Percentiles rank a stretch among this genome's conserved stretches.
Evolutionary conservation across 2,797 vertebrate genomes (phyloP).

Genomic region (Apogon talboti): DNA sequence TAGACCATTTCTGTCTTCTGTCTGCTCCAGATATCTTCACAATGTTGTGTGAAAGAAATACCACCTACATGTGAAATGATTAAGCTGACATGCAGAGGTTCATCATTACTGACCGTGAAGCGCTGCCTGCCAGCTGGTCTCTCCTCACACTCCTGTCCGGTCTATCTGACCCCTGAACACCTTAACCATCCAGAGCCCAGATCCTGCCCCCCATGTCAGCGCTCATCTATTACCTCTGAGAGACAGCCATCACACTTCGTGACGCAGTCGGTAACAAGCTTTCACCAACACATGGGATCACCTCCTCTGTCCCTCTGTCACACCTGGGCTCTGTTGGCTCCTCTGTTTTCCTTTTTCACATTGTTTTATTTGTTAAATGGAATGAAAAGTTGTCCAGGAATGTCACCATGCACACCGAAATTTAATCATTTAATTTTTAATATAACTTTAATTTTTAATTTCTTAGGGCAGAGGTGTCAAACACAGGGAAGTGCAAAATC

Average conservation of each 20-base stretch:
- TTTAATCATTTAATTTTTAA: too few relatives aligned
- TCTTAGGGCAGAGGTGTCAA: too few relatives aligned
- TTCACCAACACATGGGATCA: constrained; percentile 53
- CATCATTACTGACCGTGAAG: constrained; percentile 52
- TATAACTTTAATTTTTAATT: too few relatives aligned
- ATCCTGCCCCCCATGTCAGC: constrained; percentile 40
- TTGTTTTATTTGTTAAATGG: too few relatives aligned
- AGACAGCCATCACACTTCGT: constrained; percentile 58
- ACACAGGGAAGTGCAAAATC: too few relatives aligned
- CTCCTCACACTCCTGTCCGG: constrained; percentile 30
- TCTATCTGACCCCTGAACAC: constrained; percentile 43
- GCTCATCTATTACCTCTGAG: constrained; percentile 69
- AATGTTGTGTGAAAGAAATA: constrained; percentile 24
- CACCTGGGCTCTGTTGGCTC: constrained; percentile 25
- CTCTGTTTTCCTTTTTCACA: background rate
- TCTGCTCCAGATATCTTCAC: background rate
- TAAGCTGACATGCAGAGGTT: constrained; percentile 42
- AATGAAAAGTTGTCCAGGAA: too few relatives aligned
- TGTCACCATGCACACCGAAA: too few relatives aligned
- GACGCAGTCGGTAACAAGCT: constrained; percentile 59
- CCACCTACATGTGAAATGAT: constrained; percentile 48
- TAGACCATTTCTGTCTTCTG: background rate
- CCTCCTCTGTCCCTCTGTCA: constrained; percentile 24
- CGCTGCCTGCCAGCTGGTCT: constrained; percentile 64
- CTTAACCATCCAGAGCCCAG: constrained; percentile 17